A percentile compares a stretch with the other conserved stretches of the same genome.
Evolutionary conservation across 1,140 invertebrate species (phyloP).

Genomic region (Ceratosolen fusciceps): DNA sequence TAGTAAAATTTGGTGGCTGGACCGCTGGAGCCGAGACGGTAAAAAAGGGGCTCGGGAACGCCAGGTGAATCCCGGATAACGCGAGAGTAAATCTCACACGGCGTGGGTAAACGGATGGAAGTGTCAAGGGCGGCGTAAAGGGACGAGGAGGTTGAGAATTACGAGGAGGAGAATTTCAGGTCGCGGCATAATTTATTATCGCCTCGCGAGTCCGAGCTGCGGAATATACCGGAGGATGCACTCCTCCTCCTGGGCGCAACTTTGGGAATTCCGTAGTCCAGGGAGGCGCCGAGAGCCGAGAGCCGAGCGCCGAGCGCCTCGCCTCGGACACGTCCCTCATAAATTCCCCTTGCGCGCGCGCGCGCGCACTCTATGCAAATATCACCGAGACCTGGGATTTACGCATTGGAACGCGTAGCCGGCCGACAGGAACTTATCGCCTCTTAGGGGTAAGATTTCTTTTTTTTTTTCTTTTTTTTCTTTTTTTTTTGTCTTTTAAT

Average conservation of each 20-base stretch:
- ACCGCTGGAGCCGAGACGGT: no score
- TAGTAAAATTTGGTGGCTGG: no score
- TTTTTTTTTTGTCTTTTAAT: no score
- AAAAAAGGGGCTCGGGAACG: no score
- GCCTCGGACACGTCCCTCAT: constrained; percentile 9
- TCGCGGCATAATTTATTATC: constrained; percentile 45
- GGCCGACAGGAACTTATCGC: not conserved
- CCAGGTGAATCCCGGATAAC: not conserved
- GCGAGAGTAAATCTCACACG: constrained; percentile 34
- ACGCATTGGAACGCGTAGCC: constrained; percentile 35
- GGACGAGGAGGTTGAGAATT: constrained; percentile 47
- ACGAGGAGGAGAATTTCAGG: constrained; percentile 47
- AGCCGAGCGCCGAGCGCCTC: no score
- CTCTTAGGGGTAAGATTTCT: not conserved
- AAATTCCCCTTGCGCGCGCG: constrained; percentile 31
- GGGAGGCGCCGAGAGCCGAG: not conserved
- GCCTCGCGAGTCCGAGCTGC: constrained; percentile 35
- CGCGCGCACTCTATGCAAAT: not conserved
- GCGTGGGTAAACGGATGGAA: constrained; percentile 7
- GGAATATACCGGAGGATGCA: constrained; percentile 39
- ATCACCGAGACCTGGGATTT: constrained; percentile 31
- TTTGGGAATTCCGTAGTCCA: constrained; percentile 41
- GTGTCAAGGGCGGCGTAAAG: constrained; percentile 35
- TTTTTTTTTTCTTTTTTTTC: not conserved
- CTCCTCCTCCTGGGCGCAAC: constrained; percentile 22